Evolutionary conservation across 2,888 invertebrate species (phyloP).

Genomic region (Thereva unica): DNA sequence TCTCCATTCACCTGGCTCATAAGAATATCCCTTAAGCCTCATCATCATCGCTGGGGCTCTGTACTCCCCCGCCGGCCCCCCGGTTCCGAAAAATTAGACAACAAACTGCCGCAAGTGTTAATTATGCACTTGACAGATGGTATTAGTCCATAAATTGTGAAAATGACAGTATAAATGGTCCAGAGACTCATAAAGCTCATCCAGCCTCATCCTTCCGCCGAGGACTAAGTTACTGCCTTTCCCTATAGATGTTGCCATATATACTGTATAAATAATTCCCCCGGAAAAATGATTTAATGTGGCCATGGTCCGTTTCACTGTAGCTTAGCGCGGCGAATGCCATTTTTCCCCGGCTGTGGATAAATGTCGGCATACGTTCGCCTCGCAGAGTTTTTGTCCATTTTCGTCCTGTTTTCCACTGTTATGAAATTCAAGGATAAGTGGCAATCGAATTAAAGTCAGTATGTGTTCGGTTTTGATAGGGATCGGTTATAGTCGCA

Average conservation of each 20-base stretch:
- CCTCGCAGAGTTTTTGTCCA: slow-evolving; percentile 22
- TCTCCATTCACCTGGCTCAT: no score
- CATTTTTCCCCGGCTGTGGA: slow-evolving; percentile 25
- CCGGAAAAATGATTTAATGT: slow-evolving; percentile 39
- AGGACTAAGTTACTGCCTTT: slow-evolving; percentile 4
- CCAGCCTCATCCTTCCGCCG: neutral
- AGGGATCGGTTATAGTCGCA: neutral
- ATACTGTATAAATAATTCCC: slow-evolving; percentile 18
- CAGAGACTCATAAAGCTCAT: slow-evolving; percentile 20
- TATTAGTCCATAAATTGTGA: slow-evolving; percentile 39
- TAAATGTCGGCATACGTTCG: slow-evolving; percentile 17
- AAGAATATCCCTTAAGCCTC: no score
- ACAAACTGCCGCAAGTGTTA: slow-evolving; percentile 42
- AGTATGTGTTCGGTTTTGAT: neutral
- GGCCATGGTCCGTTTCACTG: slow-evolving; percentile 25
- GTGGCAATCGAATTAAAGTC: neutral
- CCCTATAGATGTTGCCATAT: slow-evolving; percentile 1
- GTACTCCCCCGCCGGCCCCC: no score
- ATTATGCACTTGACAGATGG: slow-evolving; percentile 42
- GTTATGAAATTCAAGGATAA: slow-evolving; percentile 28
- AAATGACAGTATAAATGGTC: slow-evolving; percentile 39
- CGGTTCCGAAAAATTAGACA: slow-evolving; percentile 24
- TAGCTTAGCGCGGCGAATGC: slow-evolving; percentile 13
- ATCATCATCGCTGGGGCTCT: no score
- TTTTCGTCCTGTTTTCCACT: slow-evolving; percentile 24